Evolutionary conservation across 2,113 vertebrate species (phyloP), one percentile per base, ranked within the genome.

Genomic region (Callaeas wilsoni): DNA sequence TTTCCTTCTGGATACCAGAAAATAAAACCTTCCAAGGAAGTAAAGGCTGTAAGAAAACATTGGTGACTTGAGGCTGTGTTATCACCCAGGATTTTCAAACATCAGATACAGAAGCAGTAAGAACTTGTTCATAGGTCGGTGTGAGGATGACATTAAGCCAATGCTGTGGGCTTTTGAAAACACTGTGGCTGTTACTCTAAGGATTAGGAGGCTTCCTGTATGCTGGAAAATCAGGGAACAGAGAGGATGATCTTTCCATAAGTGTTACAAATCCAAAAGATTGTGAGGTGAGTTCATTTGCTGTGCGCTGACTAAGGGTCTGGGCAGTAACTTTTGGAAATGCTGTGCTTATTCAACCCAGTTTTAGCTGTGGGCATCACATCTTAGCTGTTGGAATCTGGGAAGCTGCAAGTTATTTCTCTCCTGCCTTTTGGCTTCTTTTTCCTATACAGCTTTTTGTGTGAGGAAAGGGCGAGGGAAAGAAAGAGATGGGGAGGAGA

Each of bases 341-440:
- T 44, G 37, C 29, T 74, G 62, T 0, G 0, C 69, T 92, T 88
- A 68, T 75, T 92, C 79, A 86, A 75, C 60, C 20, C 69, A 57
- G 2, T 63, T 90, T 78, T 92, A 80, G 85, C 76, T 87, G 79
- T 69, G 68, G 83, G 76, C 85, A 95, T 93, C 85, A 29, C 88
- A 87, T 71, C 83, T 84, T 71, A 29, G 79, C 78, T 93, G 23
- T 19, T 59, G 50, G 74, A 80, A 65, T 57, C 63, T 52, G 83
- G 87, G 63, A 86, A 94, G 87, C 62, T 80, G 63, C 71, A 65
- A 84, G 26, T 81, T 63, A 62, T 78, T 96, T 77, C 37, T 90
- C 44, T 87, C 56, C 68, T 86, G 71, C 47, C 44, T 95, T 88
- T 90, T 92, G 88, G 69, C 83, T 95, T 76, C 64, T 93, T 68